Evolutionary conservation across 2,797 vertebrate species (phyloP), one percentile per base, ranked within the genome.

Genomic region (Phyllotis vaccarum): DNA sequence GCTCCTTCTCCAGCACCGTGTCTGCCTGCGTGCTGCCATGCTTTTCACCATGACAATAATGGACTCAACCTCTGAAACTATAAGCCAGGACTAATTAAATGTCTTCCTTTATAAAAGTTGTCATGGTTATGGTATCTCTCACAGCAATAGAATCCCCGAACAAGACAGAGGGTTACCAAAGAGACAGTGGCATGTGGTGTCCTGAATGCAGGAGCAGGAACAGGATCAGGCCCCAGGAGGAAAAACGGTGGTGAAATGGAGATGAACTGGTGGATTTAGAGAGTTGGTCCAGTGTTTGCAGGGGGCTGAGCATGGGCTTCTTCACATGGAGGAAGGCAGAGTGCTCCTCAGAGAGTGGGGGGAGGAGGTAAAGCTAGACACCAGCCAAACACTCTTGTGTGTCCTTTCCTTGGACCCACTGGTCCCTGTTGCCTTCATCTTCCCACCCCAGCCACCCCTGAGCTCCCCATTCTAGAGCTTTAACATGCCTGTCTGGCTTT

Each of bases 251-350:
- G 75, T 5, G 19, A 46, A 9, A 17, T 1, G 0, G 5, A 13
- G 17, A 12, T 0, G 0, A 13, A 40, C 12, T 2, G 52, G 46
- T 5, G 0, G 6, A 21, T 14, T 19, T 31, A 43, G 19, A 14
- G 52, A 76, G 34, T 12, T 46, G 24, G 31, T 49, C 10, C 52
- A 78, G 46, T 9, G 21, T n/a, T 40, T 16, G 2, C 5, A 17
- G 43, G 29, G 17, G 46, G 4, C 52, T 58, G 89, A 90, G 37
- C 19, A 70, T 0, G 13, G n/a, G n/a, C n/a, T n/a, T n/a, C n/a
- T 81, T 62, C 29, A 34, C 11, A 5, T 24, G 27, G 16, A 74
- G 58, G 74, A 29, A 94, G 60, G 21, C 81, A 60, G 49, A 60
- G 40, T 52, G 19, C 2, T 49, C 58, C 56, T 83, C n/a, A 22